Base-by-base conservation (phyloP, 2,797 vertebrate species). In the Coccyzus lansbergi region DNA sequence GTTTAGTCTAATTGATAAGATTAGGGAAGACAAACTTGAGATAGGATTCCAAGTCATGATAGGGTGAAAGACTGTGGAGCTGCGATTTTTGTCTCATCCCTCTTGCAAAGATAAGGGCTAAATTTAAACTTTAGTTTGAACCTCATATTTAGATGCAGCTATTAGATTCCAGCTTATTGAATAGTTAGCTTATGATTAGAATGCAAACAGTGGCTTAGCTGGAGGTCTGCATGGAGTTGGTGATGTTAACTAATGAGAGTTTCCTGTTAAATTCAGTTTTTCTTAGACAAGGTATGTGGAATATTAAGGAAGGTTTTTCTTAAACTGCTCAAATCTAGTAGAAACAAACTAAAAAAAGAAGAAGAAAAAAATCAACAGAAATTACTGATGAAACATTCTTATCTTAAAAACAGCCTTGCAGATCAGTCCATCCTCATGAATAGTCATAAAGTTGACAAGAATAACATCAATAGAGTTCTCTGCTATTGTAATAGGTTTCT, bases 361-460 rank as follows among this genome's bases (percentile, higher is more conserved):
- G 53, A 48, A 8, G 38, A 38, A 44, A 44, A 42, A 44, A 44
- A 7, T 44, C 31, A 18, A 2, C n/a, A 65, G 52, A 71, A 86
- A 83, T 75, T 25, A 72, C 25, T 49, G 62, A 34, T 36, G 33
- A 36, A 90, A 77, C 52, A 84, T 91, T 75, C 36, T 88, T 90
- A 80, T 77, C 71, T 93, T 51, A 89, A 88, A 85, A 74, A 2
- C 33, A 86, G 36, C 60, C 70, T 68, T 75, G 20, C 56, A 85
- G 53, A 87, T 89, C 2, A 1, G 17, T 44, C 60, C 80, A 15
- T 80, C 38, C 46, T 93, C 69, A 86, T 85, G 75, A 93, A 89
- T 94, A 91, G 21, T 90, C 81, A 51, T 78, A 78, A 59, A 55
- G 8, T 91, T 81, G 78, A 72, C 71, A 83, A 56, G 58, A 77